Evolutionary conservation across 2,797 vertebrate genomes (phyloP).

Genomic region (Catharus ustulatus): DNA sequence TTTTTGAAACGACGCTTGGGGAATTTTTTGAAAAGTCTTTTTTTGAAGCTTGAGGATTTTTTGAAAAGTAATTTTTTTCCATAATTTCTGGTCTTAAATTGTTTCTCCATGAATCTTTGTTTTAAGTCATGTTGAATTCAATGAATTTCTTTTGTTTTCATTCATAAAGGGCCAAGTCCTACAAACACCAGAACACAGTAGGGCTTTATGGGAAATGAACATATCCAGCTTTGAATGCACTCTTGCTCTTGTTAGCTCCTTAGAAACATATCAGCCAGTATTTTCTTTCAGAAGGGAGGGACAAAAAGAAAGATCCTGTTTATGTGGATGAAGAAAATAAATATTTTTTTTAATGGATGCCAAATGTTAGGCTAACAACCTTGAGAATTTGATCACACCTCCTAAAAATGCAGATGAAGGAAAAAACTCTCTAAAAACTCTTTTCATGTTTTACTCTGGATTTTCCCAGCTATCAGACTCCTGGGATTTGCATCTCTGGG

Average conservation of each 20-base stretch:
- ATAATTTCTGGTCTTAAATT: not conserved
- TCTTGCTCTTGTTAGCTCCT: not conserved
- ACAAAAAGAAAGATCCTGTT: not conserved
- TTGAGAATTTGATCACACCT: not conserved
- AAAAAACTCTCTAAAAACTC: not conserved
- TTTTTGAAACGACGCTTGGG: not conserved
- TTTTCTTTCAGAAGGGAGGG: not conserved
- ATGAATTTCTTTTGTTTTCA: not conserved
- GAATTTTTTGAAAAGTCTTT: not conserved
- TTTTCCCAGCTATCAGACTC: not conserved
- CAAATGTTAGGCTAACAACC: slow-evolving; percentile 1
- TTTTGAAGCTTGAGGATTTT: not conserved
- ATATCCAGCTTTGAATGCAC: not conserved
- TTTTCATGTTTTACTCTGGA: not conserved
- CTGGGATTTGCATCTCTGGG: not conserved
- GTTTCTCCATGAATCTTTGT: not conserved
- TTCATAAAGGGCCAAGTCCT: not conserved
- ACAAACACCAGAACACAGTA: not conserved
- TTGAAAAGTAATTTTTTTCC: not conserved
- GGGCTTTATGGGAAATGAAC: not conserved
- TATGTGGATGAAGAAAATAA: not conserved
- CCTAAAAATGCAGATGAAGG: not conserved
- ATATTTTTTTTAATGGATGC: not conserved
- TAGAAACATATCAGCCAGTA: not conserved
- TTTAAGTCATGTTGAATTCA: not conserved